Percentiles rank a stretch among this genome's conserved stretches.
Conservation (phyloP, 2,797 vertebrate species). For the Onychomys leucogaster region DNA sequence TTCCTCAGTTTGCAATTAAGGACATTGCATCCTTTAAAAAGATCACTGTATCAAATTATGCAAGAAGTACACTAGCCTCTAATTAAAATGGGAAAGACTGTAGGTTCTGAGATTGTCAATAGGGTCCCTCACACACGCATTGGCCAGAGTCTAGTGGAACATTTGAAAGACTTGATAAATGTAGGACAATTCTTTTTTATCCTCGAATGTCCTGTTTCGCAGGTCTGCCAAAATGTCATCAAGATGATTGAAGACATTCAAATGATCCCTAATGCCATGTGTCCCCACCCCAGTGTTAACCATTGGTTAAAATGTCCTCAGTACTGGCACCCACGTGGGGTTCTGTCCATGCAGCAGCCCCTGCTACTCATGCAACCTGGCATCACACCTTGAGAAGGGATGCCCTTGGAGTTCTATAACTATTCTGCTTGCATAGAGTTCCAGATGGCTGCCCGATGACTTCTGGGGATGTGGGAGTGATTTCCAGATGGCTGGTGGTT, state of each 20-base stretch:
- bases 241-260: background rate
- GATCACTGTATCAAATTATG: background rate
- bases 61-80: background rate
- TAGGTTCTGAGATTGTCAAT: background rate
- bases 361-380: background rate
- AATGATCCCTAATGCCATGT: no score
- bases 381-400: accelerated
- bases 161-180: background rate
- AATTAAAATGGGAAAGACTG: background rate
- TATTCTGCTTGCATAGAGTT: background rate
- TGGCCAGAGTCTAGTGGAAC: background rate
- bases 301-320: background rate
- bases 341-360: background rate
- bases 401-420: background rate
- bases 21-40: slow-evolving; percentile 9
- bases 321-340: no score
- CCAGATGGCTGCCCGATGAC: background rate
- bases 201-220: background rate
- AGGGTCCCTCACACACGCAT: background rate
- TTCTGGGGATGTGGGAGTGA: background rate
- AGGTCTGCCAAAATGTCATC: background rate
- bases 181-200: background rate
- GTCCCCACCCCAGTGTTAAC: background rate
- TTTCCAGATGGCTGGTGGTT: background rate
- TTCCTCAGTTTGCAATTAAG: slow-evolving; percentile 20